Evolutionary conservation across 2,888 invertebrate species (phyloP).

Genomic region (Suillia variegata): DNA sequence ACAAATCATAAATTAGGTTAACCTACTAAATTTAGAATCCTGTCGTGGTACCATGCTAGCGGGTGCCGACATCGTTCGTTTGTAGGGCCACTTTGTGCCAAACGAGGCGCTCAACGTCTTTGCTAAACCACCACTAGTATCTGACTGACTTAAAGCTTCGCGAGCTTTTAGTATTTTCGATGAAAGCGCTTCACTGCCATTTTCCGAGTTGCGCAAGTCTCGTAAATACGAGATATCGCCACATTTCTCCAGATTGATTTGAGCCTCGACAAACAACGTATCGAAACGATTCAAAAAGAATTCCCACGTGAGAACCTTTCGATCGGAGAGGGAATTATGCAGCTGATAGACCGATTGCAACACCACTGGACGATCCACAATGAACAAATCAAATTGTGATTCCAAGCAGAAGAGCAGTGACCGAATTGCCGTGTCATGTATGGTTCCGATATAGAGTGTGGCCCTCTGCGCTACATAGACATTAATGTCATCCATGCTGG

Average conservation of each 20-base stretch:
- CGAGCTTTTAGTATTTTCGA: constrained; percentile 87
- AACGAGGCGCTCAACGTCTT: constrained; percentile 87
- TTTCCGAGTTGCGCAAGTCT: constrained; percentile 87
- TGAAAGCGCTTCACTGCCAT: constrained; percentile 82
- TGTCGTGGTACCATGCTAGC: constrained; percentile 79
- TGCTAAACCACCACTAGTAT: constrained; percentile 67
- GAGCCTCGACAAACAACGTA: constrained; percentile 93
- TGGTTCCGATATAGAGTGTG: constrained; percentile 88
- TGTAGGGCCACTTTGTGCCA: constrained; percentile 93
- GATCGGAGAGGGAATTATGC: constrained; percentile 88
- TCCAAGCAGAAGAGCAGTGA: constrained; percentile 92
- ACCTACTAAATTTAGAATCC: constrained; percentile 71
- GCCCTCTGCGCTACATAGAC: constrained; percentile 94
- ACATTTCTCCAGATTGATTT: constrained; percentile 83
- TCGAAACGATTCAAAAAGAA: constrained; percentile 98
- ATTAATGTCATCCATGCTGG: constrained; percentile 94
- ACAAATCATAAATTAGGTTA: not conserved
- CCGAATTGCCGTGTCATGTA: constrained; percentile 88
- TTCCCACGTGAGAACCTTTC: constrained; percentile 92
- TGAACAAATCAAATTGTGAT: constrained; percentile 96
- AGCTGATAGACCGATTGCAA: constrained; percentile 93
- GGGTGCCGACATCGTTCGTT: constrained; percentile 92
- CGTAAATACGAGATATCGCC: constrained; percentile 84
- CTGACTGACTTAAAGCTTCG: constrained; percentile 81
- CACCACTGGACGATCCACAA: constrained; percentile 95